Percentiles rank a stretch among this genome's conserved stretches.
Evolutionary conservation across 2,888 invertebrate species (phyloP).

Genomic region (Mylabris sibirica): DNA sequence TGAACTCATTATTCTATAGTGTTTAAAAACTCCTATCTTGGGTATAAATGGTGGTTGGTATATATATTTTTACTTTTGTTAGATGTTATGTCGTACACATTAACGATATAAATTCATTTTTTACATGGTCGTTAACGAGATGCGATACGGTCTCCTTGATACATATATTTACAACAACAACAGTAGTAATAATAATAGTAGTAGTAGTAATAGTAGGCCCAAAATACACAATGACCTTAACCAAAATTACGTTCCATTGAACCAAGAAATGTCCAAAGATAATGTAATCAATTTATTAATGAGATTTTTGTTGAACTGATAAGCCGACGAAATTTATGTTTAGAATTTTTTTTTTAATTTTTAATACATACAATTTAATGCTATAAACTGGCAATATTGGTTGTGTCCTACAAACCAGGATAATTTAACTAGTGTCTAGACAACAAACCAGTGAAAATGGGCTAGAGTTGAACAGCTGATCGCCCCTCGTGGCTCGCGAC

Average conservation of each 20-base stretch:
- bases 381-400: neutral
- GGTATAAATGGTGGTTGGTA: neutral
- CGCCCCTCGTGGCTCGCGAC: constrained; percentile 55
- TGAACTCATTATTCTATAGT: constrained; percentile 26
- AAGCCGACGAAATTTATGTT: neutral
- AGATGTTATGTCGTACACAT: constrained; percentile 16
- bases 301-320: neutral
- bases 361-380: neutral
- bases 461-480: constrained; percentile 59
- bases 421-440: constrained; percentile 52
- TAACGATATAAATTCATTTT: constrained; percentile 19
- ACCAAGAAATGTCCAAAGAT: constrained; percentile 16
- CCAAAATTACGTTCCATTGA: constrained; percentile 34
- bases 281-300: neutral
- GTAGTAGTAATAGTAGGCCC: neutral
- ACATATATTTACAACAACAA: neutral
- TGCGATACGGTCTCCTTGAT: constrained; percentile 7
- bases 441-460: constrained; percentile 54
- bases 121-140: constrained; percentile 29
- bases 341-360: too few species aligned
- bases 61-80: constrained; percentile 22
- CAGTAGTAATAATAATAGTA: neutral
- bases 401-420: constrained; percentile 15
- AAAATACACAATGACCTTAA: constrained; percentile 30
- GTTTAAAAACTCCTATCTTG: constrained; percentile 21